These are phyloP conservation scores for Anas platyrhynchos DNA, from an alignment of 2,113 vertebrate species.

Conservation along the genomic window DNA sequence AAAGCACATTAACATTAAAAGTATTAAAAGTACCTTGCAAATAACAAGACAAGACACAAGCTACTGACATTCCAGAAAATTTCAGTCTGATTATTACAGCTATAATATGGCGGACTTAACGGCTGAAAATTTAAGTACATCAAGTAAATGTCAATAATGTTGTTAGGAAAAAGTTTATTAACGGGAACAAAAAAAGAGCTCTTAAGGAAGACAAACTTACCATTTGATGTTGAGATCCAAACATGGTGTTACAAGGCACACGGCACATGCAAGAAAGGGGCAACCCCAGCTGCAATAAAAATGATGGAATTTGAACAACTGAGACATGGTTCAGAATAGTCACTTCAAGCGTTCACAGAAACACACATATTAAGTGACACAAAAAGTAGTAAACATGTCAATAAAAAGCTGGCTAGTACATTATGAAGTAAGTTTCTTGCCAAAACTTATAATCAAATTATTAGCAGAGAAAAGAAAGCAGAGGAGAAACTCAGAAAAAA, in stretches of 20 bases:
- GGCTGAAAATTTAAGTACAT: not conserved
- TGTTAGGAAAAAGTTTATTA: not conserved
- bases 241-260: constrained; percentile 97
- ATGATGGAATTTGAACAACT: not conserved
- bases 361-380: not conserved
- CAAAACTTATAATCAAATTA: not conserved
- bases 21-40: not conserved
- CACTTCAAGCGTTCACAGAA: not conserved
- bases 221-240: constrained; percentile 98
- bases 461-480: not conserved
- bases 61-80: not conserved
- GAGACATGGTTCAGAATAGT: not conserved
- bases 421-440: not conserved
- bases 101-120: not conserved
- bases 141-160: not conserved
- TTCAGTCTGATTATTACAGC: not conserved
- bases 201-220: constrained; percentile 75
- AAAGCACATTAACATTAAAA: not conserved
- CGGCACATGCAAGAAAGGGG: constrained; percentile 87
- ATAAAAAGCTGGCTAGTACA: not conserved
- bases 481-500: not conserved
- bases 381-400: not conserved
- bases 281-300: constrained; percentile 77
- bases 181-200: not conserved
- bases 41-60: not conserved